A percentile compares a stretch with the other conserved stretches of the same genome.
Conservation (phyloP, 2,888 invertebrate genomes). For the Ophioninae sp. region DNA sequence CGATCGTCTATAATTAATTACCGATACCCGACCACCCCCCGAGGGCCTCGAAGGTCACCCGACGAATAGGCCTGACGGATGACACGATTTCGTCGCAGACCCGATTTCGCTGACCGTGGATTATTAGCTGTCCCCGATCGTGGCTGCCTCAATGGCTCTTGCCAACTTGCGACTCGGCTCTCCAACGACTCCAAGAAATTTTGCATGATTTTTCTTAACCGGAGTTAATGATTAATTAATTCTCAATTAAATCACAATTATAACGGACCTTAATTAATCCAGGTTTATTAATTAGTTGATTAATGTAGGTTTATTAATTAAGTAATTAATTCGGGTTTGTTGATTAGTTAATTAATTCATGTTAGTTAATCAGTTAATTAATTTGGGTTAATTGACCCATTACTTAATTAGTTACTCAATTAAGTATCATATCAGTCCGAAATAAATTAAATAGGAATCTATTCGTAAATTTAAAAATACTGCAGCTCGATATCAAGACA, state of each 20-base stretch:
- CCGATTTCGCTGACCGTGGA: slow-evolving; percentile 40
- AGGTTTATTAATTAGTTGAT: neutral
- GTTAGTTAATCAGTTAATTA: neutral
- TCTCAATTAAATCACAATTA: no score
- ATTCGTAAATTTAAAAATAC: neutral
- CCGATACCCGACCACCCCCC: slow-evolving; percentile 27
- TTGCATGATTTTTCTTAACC: no score
- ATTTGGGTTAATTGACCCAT: no score
- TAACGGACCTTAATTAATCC: neutral
- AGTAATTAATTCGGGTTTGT: neutral
- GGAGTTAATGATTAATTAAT: no score
- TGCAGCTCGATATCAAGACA: neutral
- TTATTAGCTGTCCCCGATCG: slow-evolving; percentile 32
- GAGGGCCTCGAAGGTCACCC: slow-evolving; percentile 59
- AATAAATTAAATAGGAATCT: neutral
- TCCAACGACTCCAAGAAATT: neutral
- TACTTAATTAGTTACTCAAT: no score
- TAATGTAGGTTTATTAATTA: neutral
- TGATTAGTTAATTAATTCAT: neutral
- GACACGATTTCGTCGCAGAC: slow-evolving; percentile 57
- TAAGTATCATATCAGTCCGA: neutral
- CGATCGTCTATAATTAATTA: slow-evolving; percentile 56
- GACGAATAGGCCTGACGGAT: slow-evolving; percentile 57
- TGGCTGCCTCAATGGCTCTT: neutral
- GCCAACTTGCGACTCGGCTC: neutral